A percentile compares a stretch with the other conserved stretches of the same genome.
These are phyloP conservation scores for Gymnocheta viridis DNA, from an alignment of 2,888 invertebrate genomes.

Conservation along the genomic window DNA sequence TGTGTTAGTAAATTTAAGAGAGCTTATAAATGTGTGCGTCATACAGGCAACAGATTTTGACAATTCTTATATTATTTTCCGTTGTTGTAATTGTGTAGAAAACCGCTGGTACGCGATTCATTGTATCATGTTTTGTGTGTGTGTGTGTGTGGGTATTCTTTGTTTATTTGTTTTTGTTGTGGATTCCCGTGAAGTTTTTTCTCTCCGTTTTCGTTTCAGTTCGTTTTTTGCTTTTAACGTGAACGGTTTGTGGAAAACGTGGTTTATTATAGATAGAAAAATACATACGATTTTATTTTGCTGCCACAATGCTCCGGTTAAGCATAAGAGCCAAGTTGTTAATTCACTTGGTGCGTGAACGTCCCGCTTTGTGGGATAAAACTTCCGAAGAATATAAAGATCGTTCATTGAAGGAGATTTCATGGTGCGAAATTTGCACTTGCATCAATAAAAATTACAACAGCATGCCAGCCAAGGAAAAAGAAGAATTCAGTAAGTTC, in stretches of 20 bases:
- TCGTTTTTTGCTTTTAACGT: constrained; percentile 43
- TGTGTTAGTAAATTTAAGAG: too few species aligned
- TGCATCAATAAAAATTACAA: constrained; percentile 50
- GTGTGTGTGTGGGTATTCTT: not conserved
- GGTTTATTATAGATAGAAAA: not conserved
- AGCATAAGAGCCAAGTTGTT: constrained; percentile 30
- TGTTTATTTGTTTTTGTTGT: constrained; percentile 2
- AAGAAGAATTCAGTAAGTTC: constrained; percentile 52
- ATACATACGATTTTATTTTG: not conserved
- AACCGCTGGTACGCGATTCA: too few species aligned
- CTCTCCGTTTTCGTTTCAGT: constrained; percentile 57
- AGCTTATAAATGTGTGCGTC: too few species aligned
- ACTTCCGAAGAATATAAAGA: constrained; percentile 50
- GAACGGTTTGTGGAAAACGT: constrained; percentile 51
- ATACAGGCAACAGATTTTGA: too few species aligned
- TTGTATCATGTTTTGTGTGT: too few species aligned
- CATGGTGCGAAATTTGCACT: constrained; percentile 58
- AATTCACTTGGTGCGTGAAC: constrained; percentile 54
- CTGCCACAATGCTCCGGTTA: constrained; percentile 19
- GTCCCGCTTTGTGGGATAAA: constrained; percentile 64
- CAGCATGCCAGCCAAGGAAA: constrained; percentile 20
- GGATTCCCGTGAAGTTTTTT: not conserved
- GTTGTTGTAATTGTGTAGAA: too few species aligned
- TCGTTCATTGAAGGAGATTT: constrained; percentile 40
- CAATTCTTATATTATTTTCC: too few species aligned